A percentile compares a stretch with the other conserved stretches of the same genome.
Conservation (phyloP, 1,140 invertebrate genomes). For the Drosophila fuyamai region DNA sequence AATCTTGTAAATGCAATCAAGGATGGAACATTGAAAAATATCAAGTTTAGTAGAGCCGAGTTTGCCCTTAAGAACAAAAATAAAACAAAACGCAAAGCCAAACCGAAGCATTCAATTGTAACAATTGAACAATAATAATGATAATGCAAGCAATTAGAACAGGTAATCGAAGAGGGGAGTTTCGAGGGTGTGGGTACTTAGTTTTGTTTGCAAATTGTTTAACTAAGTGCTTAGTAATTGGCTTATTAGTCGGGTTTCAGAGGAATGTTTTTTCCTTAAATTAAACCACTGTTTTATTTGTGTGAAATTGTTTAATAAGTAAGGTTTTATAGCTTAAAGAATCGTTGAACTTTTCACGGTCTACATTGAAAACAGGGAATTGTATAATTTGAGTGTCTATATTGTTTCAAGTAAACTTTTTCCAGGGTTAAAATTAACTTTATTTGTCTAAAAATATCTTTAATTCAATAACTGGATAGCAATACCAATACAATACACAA, state of each 20-base stretch:
- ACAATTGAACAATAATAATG: conserved; percentile 46
- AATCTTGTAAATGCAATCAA: conserved; percentile 72
- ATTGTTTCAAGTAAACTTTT: not conserved
- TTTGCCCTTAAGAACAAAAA: conserved; percentile 45
- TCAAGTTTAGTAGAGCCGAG: conserved; percentile 24
- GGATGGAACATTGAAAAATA: conserved; percentile 75
- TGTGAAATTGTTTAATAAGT: not conserved
- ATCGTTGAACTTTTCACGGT: conserved; percentile 24
- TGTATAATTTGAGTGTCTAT: not conserved
- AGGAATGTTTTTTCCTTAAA: conserved; percentile 17
- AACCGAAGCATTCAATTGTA: conserved; percentile 46
- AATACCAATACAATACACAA: no score
- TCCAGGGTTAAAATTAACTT: not conserved
- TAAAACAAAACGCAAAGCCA: conserved; percentile 8
- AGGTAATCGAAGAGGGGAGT: conserved; percentile 6
- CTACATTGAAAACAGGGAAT: conserved; percentile 16
- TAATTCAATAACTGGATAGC: no score
- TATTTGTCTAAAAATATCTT: no score
- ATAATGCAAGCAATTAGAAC: conserved; percentile 57
- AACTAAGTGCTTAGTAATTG: conserved; percentile 44
- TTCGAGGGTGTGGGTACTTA: not conserved
- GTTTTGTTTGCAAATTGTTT: conserved; percentile 56
- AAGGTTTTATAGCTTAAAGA: not conserved
- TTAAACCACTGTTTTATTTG: not conserved
- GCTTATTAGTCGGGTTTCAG: conserved; percentile 33